These are phyloP conservation scores for Globicephala melas DNA, from an alignment of 2,113 vertebrate species.

Conservation along the genomic window DNA sequence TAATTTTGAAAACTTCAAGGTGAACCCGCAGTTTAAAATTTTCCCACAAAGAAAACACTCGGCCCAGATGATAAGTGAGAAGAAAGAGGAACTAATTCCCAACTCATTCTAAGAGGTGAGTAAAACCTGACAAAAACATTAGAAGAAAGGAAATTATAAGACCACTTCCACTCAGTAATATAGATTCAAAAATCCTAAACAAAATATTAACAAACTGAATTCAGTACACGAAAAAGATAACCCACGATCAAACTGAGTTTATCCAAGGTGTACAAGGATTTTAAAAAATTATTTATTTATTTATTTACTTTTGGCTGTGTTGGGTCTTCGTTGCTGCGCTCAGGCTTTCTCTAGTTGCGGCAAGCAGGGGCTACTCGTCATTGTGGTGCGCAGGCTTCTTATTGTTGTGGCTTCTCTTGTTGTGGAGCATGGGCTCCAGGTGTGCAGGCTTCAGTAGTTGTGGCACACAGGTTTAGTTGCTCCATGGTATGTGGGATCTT, in stretches of 20 bases:
- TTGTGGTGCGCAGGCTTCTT: too few species aligned
- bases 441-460: too few species aligned
- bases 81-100: background rate
- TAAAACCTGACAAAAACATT: conserved; percentile 16
- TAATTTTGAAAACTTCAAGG: background rate
- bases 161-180: background rate
- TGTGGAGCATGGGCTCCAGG: too few species aligned
- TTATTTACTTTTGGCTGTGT: too few species aligned
- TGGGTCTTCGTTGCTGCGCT: too few species aligned
- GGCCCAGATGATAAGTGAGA: background rate
- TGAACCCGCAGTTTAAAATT: background rate
- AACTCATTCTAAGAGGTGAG: background rate
- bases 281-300: too few species aligned
- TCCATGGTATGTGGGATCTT: too few species aligned
- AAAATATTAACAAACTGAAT: background rate
- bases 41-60: background rate
- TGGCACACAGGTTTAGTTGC: too few species aligned
- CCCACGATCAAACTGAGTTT: background rate
- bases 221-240: background rate
- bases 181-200: background rate
- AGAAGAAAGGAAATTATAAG: background rate
- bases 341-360: too few species aligned
- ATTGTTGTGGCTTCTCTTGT: too few species aligned
- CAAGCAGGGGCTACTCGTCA: too few species aligned
- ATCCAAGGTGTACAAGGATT: background rate